Evolutionary conservation across 2,113 vertebrate genomes (phyloP).

Genomic region (Marmota flaviventris): DNA sequence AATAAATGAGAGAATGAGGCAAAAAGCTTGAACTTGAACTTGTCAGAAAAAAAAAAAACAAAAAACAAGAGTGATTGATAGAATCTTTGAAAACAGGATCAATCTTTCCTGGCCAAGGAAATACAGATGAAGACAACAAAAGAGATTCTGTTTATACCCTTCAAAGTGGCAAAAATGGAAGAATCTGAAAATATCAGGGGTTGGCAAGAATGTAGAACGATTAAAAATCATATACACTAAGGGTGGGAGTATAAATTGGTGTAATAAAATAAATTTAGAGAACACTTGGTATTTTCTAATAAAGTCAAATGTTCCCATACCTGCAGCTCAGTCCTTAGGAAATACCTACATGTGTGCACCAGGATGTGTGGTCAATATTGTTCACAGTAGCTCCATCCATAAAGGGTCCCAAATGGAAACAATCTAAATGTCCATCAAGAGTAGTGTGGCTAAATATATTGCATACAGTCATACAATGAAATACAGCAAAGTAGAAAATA

Average conservation of each 20-base stretch:
- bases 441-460: not conserved
- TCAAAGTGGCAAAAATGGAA: conserved; percentile 18
- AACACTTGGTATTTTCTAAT: not conserved
- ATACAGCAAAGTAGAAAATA: not conserved
- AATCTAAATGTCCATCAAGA: not conserved
- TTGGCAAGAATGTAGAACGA: not conserved
- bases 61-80: not conserved
- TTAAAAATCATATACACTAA: not conserved
- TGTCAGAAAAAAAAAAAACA: not conserved
- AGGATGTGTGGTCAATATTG: not conserved
- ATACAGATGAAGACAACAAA: not conserved
- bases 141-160: not conserved
- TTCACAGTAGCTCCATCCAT: not conserved
- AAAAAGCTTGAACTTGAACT: not conserved
- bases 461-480: not conserved
- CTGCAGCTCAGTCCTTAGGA: not conserved
- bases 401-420: not conserved
- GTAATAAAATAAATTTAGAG: not conserved
- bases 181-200: not conserved
- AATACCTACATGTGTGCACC: not conserved
- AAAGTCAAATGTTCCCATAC: not conserved
- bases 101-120: not conserved
- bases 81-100: not conserved
- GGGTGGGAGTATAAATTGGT: not conserved
- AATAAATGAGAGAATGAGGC: not conserved